Evolutionary conservation across 2,888 invertebrate genomes (phyloP), one percentile per base, ranked within the genome.

Genomic region (Spodoptera picta): DNA sequence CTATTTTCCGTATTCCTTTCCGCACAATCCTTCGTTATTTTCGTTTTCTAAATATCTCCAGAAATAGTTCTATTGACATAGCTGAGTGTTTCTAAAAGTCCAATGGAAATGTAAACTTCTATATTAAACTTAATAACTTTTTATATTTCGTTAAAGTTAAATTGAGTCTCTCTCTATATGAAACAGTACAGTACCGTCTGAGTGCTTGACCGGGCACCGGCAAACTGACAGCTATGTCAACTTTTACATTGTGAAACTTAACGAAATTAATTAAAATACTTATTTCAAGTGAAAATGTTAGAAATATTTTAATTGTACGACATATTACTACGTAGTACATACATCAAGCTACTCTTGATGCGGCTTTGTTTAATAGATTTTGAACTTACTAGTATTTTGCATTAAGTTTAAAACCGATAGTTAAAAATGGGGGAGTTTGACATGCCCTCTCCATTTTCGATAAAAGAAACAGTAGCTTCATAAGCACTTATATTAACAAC

Each of bases 201-300:
- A 11, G 23, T 23, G 36, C 50, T 44, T 55, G 69, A 67, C 62
- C 62, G 50, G 46, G 36, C 62, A 45, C 48, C 54, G 50, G 47
- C 53, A 43, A 62, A 61, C 43, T 41, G 23, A 23, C 19, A 54
- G 23, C 14, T 27, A 19, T 27, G 60, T 50, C 14, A 61, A 66
- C 66, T 67, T 62, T 68, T 43, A 61, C 42, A 54, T 54, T 44
- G 69, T 62, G 62, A 19, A 67, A 51, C 54, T 67, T 55, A 51
- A 9, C 9, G 10, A 42, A 67, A 46, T 54, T 67, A 62, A 55
- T 69, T 55, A 47, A 23, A 62, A 51, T 7, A 27, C 50, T 46
- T 60, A 14, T 27, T 54, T 9, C 47, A 10, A 7, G 31, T 43
- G 27, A 36, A 45, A 36, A 41, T 43, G 23, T 46, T 50, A 54